Evolutionary conservation across 2,888 invertebrate species (phyloP), one percentile per base, ranked within the genome.

Genomic region (Thera britannica): DNA sequence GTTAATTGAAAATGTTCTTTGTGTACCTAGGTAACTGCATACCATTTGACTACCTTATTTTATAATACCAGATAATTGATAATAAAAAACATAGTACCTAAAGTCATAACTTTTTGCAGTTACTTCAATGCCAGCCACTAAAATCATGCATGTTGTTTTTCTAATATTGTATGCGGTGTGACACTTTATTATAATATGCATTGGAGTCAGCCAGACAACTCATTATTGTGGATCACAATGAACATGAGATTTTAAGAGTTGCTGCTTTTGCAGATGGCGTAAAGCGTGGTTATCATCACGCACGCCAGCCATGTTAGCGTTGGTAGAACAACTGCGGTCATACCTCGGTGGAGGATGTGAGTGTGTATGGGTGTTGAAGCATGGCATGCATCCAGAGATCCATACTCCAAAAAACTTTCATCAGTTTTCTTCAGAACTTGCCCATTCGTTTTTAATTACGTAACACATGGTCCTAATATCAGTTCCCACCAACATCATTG

Each of bases 311-410:
- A 93, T 93, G 93, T 90, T 93, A 92, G 93, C 93, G 88, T 90
- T 93, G 92, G 93, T 93, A 87, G 93, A 93, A 87, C 92, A 93
- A 85, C 92, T 93, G 76, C 92, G 92, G 87, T 88, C 88, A 78
- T 93, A 93, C 89, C 92, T 93, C 86, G 89, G 89, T 88, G 93
- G 93, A 86, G 93, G 93, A 90, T 91, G 93, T 93, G 92, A 93
- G 93, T 92, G 88, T 76, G 85, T 84, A 83, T 86, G 88, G 77
- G 82, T 84, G 80, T 46, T 81, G 75, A 76, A 74, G 84, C 83
- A 83, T 84, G 83, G 79, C 70, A 81, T 85, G 83, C 77, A 77
- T 57, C 70, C 59, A 58, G 34, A 65, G 23, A 52, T 56, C 12
- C 44, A 61, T 54, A 48, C 8, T 57, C 51, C 38, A 23, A 62